phyloP scores from a whole-genome alignment of 2,113 vertebrate species.

The Columbina picui region DNA sequence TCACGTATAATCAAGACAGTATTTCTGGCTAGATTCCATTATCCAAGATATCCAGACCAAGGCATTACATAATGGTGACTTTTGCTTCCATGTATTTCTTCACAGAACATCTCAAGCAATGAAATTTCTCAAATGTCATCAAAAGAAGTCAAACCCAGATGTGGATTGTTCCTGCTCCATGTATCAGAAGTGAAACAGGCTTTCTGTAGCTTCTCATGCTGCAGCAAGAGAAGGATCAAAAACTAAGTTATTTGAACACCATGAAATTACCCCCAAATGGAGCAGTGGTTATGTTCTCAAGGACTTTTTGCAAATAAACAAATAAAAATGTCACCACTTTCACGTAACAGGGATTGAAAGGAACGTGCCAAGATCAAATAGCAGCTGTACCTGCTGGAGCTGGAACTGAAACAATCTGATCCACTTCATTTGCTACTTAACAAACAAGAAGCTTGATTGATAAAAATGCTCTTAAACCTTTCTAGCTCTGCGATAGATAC shows the following conservation, averaged over 20 bases:
- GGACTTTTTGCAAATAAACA: not conserved
- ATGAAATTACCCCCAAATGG: not conserved
- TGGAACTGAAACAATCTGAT: not conserved
- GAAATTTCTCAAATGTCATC: not conserved
- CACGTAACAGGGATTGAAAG: not conserved
- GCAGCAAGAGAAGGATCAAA: not conserved
- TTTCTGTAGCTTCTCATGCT: not conserved
- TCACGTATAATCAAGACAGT: not conserved
- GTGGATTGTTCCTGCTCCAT: not conserved
- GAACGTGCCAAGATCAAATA: not conserved
- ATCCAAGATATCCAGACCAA: not conserved
- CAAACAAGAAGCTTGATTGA: not conserved
- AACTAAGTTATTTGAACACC: not conserved
- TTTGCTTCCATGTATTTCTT: not conserved
- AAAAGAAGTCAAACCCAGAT: not conserved
- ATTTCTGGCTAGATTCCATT: not conserved
- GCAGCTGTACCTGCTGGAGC: not conserved
- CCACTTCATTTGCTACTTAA: not conserved
- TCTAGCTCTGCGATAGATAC: not conserved
- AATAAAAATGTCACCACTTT: not conserved
- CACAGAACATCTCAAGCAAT: not conserved
- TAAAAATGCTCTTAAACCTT: not conserved
- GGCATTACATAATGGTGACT: not conserved
- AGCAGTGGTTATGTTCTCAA: not conserved
- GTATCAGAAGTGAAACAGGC: not conserved